Percentiles rank a stretch among this genome's conserved stretches.
These are phyloP conservation scores for Luehdorfia chinensis DNA, from an alignment of 1,140 invertebrate species.

Conservation along the genomic window DNA sequence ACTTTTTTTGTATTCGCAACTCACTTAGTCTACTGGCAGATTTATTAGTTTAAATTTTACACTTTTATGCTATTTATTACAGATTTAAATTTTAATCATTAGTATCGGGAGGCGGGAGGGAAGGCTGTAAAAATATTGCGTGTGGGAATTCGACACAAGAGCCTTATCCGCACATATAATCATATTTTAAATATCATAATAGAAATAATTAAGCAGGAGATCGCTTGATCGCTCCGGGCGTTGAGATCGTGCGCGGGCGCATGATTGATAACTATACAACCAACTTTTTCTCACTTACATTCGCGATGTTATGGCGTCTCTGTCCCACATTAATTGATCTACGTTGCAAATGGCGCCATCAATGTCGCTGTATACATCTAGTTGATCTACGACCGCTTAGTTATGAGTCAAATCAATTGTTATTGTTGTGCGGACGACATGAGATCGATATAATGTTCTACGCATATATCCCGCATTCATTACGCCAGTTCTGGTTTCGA, in stretches of 20 bases:
- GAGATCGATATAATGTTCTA: background rate
- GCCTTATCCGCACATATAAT: constrained; percentile 39
- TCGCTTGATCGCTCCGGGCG: constrained; percentile 58
- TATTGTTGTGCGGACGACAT: constrained; percentile 37
- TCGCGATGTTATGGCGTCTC: constrained; percentile 27
- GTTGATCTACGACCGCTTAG: constrained; percentile 41
- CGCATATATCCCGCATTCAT: constrained; percentile 1
- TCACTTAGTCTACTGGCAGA: too few species aligned
- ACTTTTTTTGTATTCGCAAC: too few species aligned
- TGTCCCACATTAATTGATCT: constrained; percentile 64
- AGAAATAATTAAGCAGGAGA: constrained; percentile 73
- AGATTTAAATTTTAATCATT: too few species aligned
- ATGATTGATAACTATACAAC: constrained; percentile 64
- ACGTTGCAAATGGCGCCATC: constrained; percentile 59
- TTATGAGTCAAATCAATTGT: constrained; percentile 53
- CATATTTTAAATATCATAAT: constrained; percentile 74
- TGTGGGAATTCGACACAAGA: constrained; percentile 61
- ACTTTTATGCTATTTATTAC: too few species aligned
- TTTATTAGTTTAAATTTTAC: too few species aligned
- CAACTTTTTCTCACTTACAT: constrained; percentile 29
- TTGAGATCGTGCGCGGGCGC: constrained; percentile 58
- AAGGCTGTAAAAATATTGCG: too few species aligned
- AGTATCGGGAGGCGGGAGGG: too few species aligned
- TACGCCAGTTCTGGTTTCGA: background rate
- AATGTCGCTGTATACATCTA: constrained; percentile 57